Evolutionary conservation across 2,888 invertebrate species (phyloP).

Genomic region (Agrotis puta): DNA sequence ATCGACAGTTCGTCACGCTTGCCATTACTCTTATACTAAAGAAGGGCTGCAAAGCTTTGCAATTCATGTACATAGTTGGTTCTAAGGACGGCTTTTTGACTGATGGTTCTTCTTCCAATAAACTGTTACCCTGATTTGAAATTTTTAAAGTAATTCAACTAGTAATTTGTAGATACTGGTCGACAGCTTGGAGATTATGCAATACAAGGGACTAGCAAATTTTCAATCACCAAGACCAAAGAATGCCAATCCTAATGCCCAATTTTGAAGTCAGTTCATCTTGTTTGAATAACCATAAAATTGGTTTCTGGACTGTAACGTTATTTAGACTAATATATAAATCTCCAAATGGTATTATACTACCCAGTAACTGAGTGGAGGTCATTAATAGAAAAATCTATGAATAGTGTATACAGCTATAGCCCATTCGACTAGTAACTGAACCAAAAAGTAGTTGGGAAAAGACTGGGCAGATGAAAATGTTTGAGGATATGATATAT

Average conservation of each 20-base stretch:
- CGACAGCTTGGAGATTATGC: neutral
- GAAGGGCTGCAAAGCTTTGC: conserved; percentile 9
- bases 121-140: neutral
- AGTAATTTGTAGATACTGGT: neutral
- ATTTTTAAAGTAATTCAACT: neutral
- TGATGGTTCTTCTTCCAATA: neutral
- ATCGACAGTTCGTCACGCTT: conserved; percentile 33
- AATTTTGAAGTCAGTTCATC: too few relatives aligned
- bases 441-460: neutral
- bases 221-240: too few relatives aligned
- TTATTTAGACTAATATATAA: too few relatives aligned
- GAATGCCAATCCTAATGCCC: too few relatives aligned
- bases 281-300: too few relatives aligned
- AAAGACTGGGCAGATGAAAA: neutral
- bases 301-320: too few relatives aligned
- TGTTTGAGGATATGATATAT: neutral
- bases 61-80: neutral
- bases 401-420: too few relatives aligned
- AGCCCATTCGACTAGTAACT: too few relatives aligned
- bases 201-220: too few relatives aligned
- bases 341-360: too few relatives aligned
- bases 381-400: too few relatives aligned
- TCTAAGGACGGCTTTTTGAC: neutral
- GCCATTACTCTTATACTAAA: conserved; percentile 36
- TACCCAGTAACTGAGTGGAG: too few relatives aligned